Evolutionary conservation across 1,140 invertebrate species (phyloP).

Genomic region (Pseudomyrmex flavicornis): DNA sequence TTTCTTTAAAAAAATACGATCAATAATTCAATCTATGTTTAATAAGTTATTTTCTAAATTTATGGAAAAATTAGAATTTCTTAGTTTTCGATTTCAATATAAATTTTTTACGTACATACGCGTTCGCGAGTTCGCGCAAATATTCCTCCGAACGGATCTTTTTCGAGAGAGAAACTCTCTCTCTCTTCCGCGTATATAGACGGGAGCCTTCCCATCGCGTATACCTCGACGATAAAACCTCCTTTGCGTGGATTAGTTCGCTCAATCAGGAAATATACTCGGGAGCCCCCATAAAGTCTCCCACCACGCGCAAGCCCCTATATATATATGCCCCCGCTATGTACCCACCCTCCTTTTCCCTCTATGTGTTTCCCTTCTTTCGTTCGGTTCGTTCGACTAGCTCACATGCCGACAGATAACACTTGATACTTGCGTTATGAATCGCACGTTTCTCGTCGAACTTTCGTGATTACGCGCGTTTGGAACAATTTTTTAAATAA

Average conservation of each 20-base stretch:
- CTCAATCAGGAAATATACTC: slow-evolving; percentile 83
- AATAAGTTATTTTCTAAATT: no score
- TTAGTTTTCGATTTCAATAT: no score
- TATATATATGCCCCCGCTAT: slow-evolving; percentile 68
- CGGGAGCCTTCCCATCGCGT: slow-evolving; percentile 77
- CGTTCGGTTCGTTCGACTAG: slow-evolving; percentile 27
- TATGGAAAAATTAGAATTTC: no score
- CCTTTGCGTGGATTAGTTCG: slow-evolving; percentile 82
- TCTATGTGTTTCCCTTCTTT: slow-evolving; percentile 67
- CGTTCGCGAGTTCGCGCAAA: no score
- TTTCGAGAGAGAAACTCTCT: no score
- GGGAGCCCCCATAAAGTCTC: slow-evolving; percentile 78
- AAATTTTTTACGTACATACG: no score
- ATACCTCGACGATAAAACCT: slow-evolving; percentile 82
- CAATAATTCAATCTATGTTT: no score
- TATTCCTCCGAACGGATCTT: no score
- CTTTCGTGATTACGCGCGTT: not conserved
- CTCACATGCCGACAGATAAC: slow-evolving; percentile 59
- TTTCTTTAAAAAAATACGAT: no score
- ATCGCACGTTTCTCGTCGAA: not conserved
- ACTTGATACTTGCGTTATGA: not conserved
- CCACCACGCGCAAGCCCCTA: slow-evolving; percentile 71
- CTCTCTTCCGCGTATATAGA: slow-evolving; percentile 16
- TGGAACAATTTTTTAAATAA: no score
- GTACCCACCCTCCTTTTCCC: slow-evolving; percentile 42